These are phyloP conservation scores for Corythoichthys intestinalis DNA, from an alignment of 2,113 vertebrate species.

Conservation along the genomic window DNA sequence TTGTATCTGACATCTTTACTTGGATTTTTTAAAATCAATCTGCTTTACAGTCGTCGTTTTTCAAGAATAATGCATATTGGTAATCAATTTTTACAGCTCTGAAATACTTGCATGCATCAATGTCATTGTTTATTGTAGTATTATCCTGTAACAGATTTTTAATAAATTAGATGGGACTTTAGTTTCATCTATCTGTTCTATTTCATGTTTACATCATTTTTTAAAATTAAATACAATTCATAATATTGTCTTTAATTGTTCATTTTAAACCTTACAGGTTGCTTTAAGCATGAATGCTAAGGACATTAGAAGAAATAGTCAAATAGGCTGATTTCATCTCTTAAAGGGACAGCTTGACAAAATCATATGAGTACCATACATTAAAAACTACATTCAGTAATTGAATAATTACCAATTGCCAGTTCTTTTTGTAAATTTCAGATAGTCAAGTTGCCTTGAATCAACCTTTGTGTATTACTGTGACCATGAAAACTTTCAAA, in stretches of 20 bases:
- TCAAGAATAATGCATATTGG: conserved; percentile 16
- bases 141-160: conserved; percentile 7
- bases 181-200: not conserved
- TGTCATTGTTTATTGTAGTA: conserved; percentile 1
- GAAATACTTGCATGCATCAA: conserved; percentile 32
- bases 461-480: not conserved
- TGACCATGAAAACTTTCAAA: not conserved
- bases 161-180: not conserved
- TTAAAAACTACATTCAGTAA: not conserved
- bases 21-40: not conserved
- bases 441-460: not conserved
- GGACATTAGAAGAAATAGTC: not conserved
- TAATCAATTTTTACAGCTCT: conserved; percentile 5
- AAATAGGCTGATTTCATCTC: conserved; percentile 24
- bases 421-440: too few species aligned
- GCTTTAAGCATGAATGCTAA: not conserved
- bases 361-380: not conserved
- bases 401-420: too few species aligned
- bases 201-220: not conserved
- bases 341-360: conserved; percentile 51
- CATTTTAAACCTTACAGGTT: not conserved
- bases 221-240: not conserved
- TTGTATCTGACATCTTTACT: conserved; percentile 20
- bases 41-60: conserved; percentile 18
- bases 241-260: not conserved